A percentile compares a stretch with the other conserved stretches of the same genome.
Evolutionary conservation across 2,113 vertebrate genomes (phyloP).

Genomic region (Cacatua alba): DNA sequence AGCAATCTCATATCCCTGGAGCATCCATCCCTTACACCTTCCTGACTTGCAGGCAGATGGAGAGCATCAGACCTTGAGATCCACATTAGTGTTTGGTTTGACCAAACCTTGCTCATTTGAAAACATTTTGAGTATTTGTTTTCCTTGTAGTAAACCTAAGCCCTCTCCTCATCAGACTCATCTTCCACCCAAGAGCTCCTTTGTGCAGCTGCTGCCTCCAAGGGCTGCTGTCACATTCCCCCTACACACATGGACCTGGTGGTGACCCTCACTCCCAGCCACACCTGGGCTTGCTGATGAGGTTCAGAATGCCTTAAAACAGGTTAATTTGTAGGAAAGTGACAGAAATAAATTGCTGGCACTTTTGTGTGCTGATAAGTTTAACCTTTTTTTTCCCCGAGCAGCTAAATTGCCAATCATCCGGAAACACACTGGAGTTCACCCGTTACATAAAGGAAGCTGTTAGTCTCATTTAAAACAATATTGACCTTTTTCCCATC

Average conservation of each 20-base stretch:
- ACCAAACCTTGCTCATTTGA: neutral
- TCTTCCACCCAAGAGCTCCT: neutral
- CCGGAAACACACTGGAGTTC: constrained; percentile 27
- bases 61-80: neutral
- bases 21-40: neutral
- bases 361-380: constrained; percentile 44
- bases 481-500: constrained; percentile 53
- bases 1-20: neutral
- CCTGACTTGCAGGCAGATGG: rapidly evolving
- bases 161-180: rapidly evolving
- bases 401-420: constrained; percentile 57
- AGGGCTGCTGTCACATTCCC: neutral
- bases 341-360: constrained; percentile 39
- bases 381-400: constrained; percentile 29
- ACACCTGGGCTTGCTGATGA: constrained; percentile 46
- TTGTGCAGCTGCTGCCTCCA: neutral
- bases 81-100: rapidly evolving
- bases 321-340: constrained; percentile 58
- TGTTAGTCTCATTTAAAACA: constrained; percentile 62
- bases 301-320: constrained; percentile 37
- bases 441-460: constrained; percentile 57
- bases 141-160: neutral
- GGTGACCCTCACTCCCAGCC: constrained; percentile 18
- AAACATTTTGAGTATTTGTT: neutral
- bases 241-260: neutral